Evolutionary conservation across 1,140 invertebrate species (phyloP).

Genomic region (Triops longicaudatus): DNA sequence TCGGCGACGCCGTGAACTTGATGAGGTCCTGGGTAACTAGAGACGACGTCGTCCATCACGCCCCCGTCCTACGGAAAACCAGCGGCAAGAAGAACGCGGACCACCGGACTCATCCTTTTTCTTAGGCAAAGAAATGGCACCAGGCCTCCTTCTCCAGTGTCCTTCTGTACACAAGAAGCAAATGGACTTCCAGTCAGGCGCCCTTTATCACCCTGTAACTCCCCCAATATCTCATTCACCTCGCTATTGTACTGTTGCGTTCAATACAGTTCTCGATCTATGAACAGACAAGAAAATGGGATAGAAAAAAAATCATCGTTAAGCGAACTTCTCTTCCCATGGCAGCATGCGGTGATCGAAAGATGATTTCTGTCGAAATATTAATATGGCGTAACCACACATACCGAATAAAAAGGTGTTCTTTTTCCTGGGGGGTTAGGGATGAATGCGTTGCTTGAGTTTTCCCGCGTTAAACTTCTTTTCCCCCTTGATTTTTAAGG

Average conservation of each 20-base stretch:
- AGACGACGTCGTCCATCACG: slow-evolving; percentile 9
- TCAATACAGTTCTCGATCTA: background rate
- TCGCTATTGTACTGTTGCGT: background rate
- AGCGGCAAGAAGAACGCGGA: background rate
- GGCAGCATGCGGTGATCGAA: background rate
- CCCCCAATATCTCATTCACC: slow-evolving; percentile 7
- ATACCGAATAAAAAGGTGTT: background rate
- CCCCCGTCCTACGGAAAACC: background rate
- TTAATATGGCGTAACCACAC: background rate
- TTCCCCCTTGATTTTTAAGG: background rate
- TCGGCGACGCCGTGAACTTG: slow-evolving; percentile 9
- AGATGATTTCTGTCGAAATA: background rate
- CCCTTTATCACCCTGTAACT: background rate
- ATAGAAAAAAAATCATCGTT: background rate
- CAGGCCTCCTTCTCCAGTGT: background rate
- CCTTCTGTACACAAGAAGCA: background rate
- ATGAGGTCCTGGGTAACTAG: slow-evolving; percentile 5
- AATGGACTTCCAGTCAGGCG: background rate
- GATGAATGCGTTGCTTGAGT: background rate
- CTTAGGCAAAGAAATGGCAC: background rate
- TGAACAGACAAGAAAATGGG: background rate
- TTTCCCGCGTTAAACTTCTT: background rate
- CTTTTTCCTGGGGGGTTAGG: background rate
- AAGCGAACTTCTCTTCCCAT: background rate
- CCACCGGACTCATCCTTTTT: background rate